Conservation (phyloP, 2,888 invertebrate species). For the Diaphora mendica region DNA sequence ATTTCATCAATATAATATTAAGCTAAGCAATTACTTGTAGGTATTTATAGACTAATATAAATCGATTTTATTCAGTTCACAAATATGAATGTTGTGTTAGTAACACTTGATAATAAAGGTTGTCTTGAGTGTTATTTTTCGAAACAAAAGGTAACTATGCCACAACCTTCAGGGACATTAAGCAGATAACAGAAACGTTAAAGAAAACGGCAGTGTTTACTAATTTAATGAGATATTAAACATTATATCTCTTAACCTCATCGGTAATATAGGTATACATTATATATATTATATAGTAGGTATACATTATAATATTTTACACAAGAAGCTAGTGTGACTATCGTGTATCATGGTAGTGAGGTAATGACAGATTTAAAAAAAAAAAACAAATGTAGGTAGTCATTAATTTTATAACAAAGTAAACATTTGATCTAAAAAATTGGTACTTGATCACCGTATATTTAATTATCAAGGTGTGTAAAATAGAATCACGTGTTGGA, state of each 20-base stretch:
- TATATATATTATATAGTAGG: too few species aligned
- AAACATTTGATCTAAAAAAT: background rate
- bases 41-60: background rate
- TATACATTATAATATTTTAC: too few species aligned
- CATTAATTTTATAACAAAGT: background rate
- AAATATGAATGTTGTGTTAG: conserved; percentile 1
- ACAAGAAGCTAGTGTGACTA: too few species aligned
- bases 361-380: too few species aligned
- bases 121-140: background rate
- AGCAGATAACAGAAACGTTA: background rate
- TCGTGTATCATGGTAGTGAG: too few species aligned
- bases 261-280: too few species aligned
- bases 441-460: background rate
- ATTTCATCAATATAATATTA: conserved; percentile 1
- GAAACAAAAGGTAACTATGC: background rate
- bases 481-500: background rate
- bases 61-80: background rate
- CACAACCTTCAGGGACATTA: background rate
- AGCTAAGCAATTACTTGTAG: background rate
- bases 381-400: background rate
- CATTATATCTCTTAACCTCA: background rate
- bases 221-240: too few species aligned
- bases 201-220: background rate
- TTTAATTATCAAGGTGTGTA: background rate
- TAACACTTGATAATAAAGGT: background rate